Percentiles rank a stretch among this genome's conserved stretches.
phyloP scores from a whole-genome alignment of 2,888 invertebrate species.

The Choreutis nemorana region DNA sequence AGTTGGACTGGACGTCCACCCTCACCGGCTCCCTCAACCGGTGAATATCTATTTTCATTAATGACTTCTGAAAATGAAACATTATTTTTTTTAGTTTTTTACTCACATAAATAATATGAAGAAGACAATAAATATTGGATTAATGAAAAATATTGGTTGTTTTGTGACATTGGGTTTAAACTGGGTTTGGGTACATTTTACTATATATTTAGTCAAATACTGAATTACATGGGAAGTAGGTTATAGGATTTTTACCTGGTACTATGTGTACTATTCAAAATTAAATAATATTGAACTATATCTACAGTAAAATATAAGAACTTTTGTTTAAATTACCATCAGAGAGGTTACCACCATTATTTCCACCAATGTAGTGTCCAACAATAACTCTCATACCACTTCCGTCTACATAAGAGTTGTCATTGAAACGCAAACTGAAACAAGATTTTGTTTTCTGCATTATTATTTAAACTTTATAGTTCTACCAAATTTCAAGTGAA shows the following conservation, averaged over 20 bases:
- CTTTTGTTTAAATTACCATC: constrained; percentile 73
- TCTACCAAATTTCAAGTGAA: no score
- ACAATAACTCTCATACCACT: constrained; percentile 85
- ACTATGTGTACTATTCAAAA: no score
- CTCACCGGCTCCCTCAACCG: constrained; percentile 76
- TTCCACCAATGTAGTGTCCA: constrained; percentile 88
- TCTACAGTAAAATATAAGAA: no score
- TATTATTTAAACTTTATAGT: neutral
- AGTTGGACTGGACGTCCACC: constrained; percentile 83
- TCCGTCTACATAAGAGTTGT: constrained; percentile 75
- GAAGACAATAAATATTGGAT: no score
- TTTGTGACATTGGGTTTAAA: no score
- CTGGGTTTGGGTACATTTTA: no score
- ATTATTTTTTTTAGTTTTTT: no score
- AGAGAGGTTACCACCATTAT: constrained; percentile 80
- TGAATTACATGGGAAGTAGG: no score
- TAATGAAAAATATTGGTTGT: no score
- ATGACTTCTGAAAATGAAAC: constrained; percentile 71
- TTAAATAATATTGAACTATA: no score
- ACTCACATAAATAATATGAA: constrained; percentile 1
- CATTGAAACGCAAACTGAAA: constrained; percentile 66
- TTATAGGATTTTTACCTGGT: no score
- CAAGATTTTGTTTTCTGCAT: constrained; percentile 6
- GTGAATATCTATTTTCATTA: constrained; percentile 81
- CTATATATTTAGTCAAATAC: no score